These are phyloP conservation scores for Scelioninae gen. 2 DNA, from an alignment of 2,888 invertebrate genomes.

Conservation along the genomic window DNA sequence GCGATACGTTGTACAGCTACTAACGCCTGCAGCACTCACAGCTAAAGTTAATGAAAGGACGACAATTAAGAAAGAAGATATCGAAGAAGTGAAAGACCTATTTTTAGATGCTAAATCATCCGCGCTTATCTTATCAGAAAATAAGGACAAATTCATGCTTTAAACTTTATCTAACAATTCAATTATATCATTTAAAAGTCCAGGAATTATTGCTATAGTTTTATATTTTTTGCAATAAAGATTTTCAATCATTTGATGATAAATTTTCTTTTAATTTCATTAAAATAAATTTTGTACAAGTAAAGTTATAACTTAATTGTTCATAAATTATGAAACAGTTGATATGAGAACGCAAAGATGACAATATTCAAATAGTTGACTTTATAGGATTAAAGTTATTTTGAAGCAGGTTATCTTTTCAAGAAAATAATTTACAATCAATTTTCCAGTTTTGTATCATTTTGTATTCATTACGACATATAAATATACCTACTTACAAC, in stretches of 20 bases:
- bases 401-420: no score
- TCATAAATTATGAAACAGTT: no score
- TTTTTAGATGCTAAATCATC: slow-evolving; percentile 98
- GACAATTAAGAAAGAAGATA: slow-evolving; percentile 86
- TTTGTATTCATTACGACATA: slow-evolving; percentile 16
- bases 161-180: neutral
- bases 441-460: neutral
- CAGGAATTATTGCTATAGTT: neutral
- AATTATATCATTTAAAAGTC: neutral
- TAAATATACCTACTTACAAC: slow-evolving; percentile 29
- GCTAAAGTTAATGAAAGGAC: slow-evolving; percentile 92
- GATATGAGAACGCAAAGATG: no score
- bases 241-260: neutral
- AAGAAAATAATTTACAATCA: neutral
- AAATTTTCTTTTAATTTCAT: no score
- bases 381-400: no score
- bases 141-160: slow-evolving; percentile 92
- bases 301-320: no score
- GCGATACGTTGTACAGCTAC: slow-evolving; percentile 93
- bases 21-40: slow-evolving; percentile 93
- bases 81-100: slow-evolving; percentile 88
- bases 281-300: no score
- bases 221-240: slow-evolving; percentile 15
- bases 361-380: no score
- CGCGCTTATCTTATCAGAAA: slow-evolving; percentile 91